Evolutionary conservation across 2,113 vertebrate genomes (phyloP).

Genomic region (Scatophagus argus): DNA sequence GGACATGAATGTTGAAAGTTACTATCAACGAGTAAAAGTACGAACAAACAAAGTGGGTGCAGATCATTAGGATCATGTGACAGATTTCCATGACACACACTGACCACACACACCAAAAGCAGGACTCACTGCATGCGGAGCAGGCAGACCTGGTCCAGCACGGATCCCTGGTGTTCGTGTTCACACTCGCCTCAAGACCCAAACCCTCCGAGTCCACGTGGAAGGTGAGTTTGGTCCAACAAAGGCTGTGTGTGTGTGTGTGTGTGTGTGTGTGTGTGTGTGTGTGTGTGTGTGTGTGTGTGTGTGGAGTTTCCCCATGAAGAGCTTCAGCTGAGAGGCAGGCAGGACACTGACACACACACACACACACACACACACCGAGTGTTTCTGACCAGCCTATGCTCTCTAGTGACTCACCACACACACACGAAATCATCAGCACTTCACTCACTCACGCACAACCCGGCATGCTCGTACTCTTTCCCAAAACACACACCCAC

Average conservation of each 20-base stretch:
- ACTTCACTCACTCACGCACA: constrained; percentile 52
- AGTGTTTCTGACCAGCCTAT: constrained; percentile 10
- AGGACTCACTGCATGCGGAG: background rate
- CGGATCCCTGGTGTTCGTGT: constrained; percentile 29
- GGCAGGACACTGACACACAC: constrained; percentile 28
- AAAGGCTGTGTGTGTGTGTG: constrained; percentile 15
- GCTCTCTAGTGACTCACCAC: constrained; percentile 58
- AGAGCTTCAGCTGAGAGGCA: constrained; percentile 51
- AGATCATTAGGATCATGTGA: too few species aligned
- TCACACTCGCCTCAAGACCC: constrained; percentile 21
- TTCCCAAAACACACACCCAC: constrained; percentile 47
- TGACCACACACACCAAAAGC: background rate
- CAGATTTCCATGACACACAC: too few species aligned
- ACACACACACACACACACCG: constrained; percentile 6
- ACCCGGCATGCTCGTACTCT: constrained; percentile 41
- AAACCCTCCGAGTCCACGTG: constrained; percentile 40
- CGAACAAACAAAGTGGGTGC: too few species aligned
- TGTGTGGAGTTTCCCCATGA: constrained; percentile 33
- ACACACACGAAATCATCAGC: constrained; percentile 27
- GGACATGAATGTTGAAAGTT: too few species aligned
- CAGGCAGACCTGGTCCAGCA: constrained; percentile 18
- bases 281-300: constrained; percentile 27
- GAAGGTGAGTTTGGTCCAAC: constrained; percentile 51
- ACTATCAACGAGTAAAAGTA: too few species aligned
- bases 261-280: constrained; percentile 18